These are phyloP conservation scores for Notothenia coriiceps DNA, from an alignment of 2,113 vertebrate genomes.

Conservation along the genomic window DNA sequence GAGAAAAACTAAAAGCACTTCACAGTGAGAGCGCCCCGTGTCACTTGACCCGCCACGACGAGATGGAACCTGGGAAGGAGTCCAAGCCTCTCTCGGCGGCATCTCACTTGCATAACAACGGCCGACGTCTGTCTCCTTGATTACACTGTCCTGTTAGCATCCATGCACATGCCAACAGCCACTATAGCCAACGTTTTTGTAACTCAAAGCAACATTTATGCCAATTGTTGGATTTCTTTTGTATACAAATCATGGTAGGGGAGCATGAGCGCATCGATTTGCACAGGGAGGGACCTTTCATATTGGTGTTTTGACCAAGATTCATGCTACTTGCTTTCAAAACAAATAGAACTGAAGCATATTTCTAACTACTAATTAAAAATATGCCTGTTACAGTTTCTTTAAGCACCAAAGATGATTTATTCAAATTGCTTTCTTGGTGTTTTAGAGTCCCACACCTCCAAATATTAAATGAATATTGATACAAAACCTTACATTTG, in stretches of 20 bases:
- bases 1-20: conserved; percentile 8
- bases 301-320: neutral
- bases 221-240: neutral
- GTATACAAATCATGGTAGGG: neutral
- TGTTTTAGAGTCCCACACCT: too few relatives aligned
- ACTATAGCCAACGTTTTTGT: neutral
- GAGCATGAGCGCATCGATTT: conserved; percentile 15
- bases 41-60: conserved; percentile 34
- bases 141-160: conserved; percentile 33
- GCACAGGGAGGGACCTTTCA: neutral
- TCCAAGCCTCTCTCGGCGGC: conserved; percentile 53
- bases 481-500: neutral
- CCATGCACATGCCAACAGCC: conserved; percentile 17
- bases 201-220: neutral
- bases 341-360: neutral
- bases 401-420: too few relatives aligned
- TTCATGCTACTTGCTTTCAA: neutral
- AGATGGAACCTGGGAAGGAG: conserved; percentile 59
- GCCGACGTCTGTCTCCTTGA: conserved; percentile 43
- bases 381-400: too few relatives aligned
- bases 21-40: conserved; percentile 7
- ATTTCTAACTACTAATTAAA: neutral
- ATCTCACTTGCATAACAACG: conserved; percentile 51
- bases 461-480: too few relatives aligned
- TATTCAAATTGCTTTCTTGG: too few relatives aligned